Base-by-base conservation (phyloP, 1,140 invertebrate species). In the Caenorhabditis tropicalis region DNA sequence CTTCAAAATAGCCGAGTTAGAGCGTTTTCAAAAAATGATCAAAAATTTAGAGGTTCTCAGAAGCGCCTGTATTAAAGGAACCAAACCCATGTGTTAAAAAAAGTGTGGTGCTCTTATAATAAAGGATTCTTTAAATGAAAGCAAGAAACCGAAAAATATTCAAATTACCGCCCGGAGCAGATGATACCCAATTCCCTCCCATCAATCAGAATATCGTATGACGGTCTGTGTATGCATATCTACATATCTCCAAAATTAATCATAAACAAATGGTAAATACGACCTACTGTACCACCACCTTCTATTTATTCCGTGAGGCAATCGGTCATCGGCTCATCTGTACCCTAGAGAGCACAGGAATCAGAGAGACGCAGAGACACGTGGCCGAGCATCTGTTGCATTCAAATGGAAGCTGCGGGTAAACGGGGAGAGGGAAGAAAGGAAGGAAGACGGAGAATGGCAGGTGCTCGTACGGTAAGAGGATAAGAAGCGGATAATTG, bases 311-410 rank as follows among this genome's bases (percentile, higher is more conserved):
- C 1, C 9, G 21, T 43, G 39, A 12, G 53, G 5, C 65, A 74
- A 43, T 46, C 53, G 53, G 16, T 65, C 65, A 74, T 74, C 19
- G 33, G 36, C 36, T 46, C 65, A 10, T 31, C 48, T 15, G 27
- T 31, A n/a, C n/a, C n/a, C n/a, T 3, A 74, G n/a, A 74, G 10
- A 74, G 19, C 15, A 9, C 27, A 9, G 19, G 10, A 21, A 12
- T 7, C 2, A 15, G 36, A 74, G 65, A 74, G 65, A 74, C 36
- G 36, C 10, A 65, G 58, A 74, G 4, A 7, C 2, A 0, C 36
- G 65, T n/a, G n/a, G n/a, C 27, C 21, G 65, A 74, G 65, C 65
- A 74, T 74, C 65, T 74, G 65, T 74, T 74, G 65, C 65, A 74
- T 74, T 74, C 36, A 43, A 74, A 74, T 74, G 36, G 58, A 21